A percentile compares a stretch with the other conserved stretches of the same genome.
Conservation (phyloP, 2,113 vertebrate genomes). For the Bombycilla garrulus region DNA sequence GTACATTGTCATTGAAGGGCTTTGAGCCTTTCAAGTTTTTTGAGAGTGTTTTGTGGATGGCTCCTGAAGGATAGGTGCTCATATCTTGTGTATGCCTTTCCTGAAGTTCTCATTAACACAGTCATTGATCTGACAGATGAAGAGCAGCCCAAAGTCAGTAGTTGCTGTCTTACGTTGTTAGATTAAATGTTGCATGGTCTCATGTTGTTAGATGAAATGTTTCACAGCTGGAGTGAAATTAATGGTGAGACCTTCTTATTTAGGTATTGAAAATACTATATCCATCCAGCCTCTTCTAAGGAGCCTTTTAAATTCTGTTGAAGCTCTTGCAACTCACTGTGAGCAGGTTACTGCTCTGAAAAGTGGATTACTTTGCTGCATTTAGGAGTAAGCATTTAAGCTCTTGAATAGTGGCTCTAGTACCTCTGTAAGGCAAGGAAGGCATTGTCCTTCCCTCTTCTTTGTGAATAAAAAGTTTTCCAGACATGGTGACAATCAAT, state of each 20-base stretch:
- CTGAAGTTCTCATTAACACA: background rate
- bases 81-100: background rate
- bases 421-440: background rate
- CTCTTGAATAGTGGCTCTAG: background rate
- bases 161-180: too few species aligned
- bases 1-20: background rate
- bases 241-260: background rate
- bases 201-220: background rate
- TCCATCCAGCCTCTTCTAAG: background rate
- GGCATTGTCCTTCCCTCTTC: background rate
- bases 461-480: background rate
- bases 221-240: background rate
- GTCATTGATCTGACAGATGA: background rate
- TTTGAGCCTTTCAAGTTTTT: background rate
- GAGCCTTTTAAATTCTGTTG: background rate
- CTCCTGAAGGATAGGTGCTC: background rate
- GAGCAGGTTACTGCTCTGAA: background rate
- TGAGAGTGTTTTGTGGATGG: background rate
- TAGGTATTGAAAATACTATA: background rate
- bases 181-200: too few species aligned
- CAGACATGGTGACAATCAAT: background rate
- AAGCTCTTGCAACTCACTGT: background rate
- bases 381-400: slow-evolving; percentile 30
- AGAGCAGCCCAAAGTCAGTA: background rate
- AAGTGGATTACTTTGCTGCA: slow-evolving; percentile 10